Conservation (phyloP, 2,113 vertebrate species). For the Danio rerio region DNA sequence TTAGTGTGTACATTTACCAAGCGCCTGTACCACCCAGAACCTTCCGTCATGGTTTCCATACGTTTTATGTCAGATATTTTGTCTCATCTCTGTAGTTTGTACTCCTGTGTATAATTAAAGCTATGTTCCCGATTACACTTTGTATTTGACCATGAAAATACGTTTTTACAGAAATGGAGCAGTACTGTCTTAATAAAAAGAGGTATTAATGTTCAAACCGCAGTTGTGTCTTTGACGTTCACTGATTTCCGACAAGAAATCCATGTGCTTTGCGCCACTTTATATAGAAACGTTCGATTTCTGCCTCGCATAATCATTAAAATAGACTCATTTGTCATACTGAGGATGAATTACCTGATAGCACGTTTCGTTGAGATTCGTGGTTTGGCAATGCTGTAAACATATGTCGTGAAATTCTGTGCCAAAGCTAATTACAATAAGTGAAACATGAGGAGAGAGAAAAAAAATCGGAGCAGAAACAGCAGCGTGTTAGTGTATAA, state of each 20-base stretch:
- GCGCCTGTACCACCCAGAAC: slow-evolving; percentile 64
- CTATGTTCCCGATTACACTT: slow-evolving; percentile 80
- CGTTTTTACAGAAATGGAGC: slow-evolving; percentile 83
- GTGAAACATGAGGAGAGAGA: neutral
- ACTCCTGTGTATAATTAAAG: slow-evolving; percentile 73
- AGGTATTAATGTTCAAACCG: slow-evolving; percentile 79
- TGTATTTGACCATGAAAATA: slow-evolving; percentile 80
- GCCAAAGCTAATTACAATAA: slow-evolving; percentile 36
- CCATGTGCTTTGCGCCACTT: neutral
- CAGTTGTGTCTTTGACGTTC: slow-evolving; percentile 39
- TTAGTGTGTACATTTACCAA: slow-evolving; percentile 44
- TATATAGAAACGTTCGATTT: neutral
- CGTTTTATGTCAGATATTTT: slow-evolving; percentile 72
- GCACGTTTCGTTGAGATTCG: neutral
- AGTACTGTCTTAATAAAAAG: slow-evolving; percentile 86
- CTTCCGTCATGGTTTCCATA: slow-evolving; percentile 62
- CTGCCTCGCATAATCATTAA: neutral
- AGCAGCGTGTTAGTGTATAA: slow-evolving; percentile 1
- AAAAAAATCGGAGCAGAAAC: neutral
- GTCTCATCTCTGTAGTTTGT: slow-evolving; percentile 65
- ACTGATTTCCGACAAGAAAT: neutral
- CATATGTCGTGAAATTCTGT: slow-evolving; percentile 27
- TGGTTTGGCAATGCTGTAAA: slow-evolving; percentile 28
- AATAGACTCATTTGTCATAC: slow-evolving; percentile 23
- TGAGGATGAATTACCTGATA: slow-evolving; percentile 15